Percentiles rank a stretch among this genome's conserved stretches.
phyloP scores from a whole-genome alignment of 2,797 vertebrate genomes.

The Pipistrellus pipistrellus region DNA sequence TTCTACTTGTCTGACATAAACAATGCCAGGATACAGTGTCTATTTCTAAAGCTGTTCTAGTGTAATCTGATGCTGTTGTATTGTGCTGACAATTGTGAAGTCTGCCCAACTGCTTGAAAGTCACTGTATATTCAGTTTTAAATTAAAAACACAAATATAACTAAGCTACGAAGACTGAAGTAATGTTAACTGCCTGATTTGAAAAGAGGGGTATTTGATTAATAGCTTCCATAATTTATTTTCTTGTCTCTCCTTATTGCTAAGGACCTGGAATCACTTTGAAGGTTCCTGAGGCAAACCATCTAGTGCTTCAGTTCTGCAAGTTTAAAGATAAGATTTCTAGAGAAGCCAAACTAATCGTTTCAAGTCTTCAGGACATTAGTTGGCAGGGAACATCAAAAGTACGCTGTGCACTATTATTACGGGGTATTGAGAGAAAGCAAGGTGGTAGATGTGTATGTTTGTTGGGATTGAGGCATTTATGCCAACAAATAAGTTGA shows the following conservation, averaged over 20 bases:
- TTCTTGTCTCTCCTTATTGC: neutral
- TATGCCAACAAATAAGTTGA: neutral
- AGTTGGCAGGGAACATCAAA: neutral
- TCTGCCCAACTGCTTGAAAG: neutral
- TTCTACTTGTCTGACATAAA: conserved; percentile 2
- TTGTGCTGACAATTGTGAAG: conserved; percentile 1
- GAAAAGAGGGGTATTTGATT: neutral
- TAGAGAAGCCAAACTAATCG: neutral
- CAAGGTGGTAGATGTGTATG: neutral
- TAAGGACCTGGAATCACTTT: neutral
- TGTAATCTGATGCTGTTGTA: neutral
- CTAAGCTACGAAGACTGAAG: neutral
- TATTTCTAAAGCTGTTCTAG: neutral
- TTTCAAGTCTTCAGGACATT: neutral
- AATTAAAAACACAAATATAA: conserved; percentile 46
- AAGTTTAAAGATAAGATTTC: conserved; percentile 27
- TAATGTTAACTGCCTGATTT: conserved; percentile 39
- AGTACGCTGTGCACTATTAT: neutral
- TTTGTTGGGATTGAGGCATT: neutral
- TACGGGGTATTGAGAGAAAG: neutral
- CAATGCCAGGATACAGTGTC: neutral
- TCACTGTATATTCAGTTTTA: conserved; percentile 15
- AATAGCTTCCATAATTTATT: neutral
- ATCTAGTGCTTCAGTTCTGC: neutral
- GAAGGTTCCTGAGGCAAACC: neutral